phyloP scores from a whole-genome alignment of 2,888 invertebrate genomes.

The Seladonia tumulorum region DNA sequence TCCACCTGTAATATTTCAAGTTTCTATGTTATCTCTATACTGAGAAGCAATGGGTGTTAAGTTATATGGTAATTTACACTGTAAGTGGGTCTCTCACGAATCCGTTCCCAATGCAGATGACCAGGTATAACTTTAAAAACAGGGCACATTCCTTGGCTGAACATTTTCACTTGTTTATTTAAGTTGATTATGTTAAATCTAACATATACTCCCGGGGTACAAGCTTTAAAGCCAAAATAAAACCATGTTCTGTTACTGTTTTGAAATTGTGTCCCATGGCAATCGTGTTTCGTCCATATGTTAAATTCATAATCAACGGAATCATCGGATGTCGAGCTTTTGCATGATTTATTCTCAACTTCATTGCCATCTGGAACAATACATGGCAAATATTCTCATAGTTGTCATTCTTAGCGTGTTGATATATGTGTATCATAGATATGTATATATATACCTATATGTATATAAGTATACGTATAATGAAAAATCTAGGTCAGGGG shows the following conservation, averaged over 20 bases:
- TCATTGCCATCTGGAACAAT: slow-evolving; percentile 64
- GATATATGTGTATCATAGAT: neutral
- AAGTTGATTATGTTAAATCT: slow-evolving; percentile 94
- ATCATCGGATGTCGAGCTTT: slow-evolving; percentile 81
- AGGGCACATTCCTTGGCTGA: slow-evolving; percentile 95
- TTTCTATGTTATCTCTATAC: neutral
- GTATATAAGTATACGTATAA: neutral
- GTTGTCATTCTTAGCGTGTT: neutral
- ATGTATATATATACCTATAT: neutral
- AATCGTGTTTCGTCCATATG: slow-evolving; percentile 95
- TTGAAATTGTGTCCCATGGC: slow-evolving; percentile 93
- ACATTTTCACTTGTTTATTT: slow-evolving; percentile 95
- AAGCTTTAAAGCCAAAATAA: slow-evolving; percentile 91
- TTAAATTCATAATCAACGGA: slow-evolving; percentile 90
- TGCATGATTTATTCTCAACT: slow-evolving; percentile 70
- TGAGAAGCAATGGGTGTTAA: neutral
- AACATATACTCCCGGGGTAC: slow-evolving; percentile 86
- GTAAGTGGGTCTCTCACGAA: slow-evolving; percentile 91
- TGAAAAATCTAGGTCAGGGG: slow-evolving; percentile 8
- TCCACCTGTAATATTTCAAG: slow-evolving; percentile 86
- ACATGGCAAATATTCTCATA: neutral
- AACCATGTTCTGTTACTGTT: slow-evolving; percentile 97
- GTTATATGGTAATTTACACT: slow-evolving; percentile 85
- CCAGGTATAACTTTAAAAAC: slow-evolving; percentile 91
- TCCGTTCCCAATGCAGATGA: slow-evolving; percentile 93